Evolutionary conservation across 2,113 vertebrate genomes (phyloP).

Genomic region (Hystrix cristata): DNA sequence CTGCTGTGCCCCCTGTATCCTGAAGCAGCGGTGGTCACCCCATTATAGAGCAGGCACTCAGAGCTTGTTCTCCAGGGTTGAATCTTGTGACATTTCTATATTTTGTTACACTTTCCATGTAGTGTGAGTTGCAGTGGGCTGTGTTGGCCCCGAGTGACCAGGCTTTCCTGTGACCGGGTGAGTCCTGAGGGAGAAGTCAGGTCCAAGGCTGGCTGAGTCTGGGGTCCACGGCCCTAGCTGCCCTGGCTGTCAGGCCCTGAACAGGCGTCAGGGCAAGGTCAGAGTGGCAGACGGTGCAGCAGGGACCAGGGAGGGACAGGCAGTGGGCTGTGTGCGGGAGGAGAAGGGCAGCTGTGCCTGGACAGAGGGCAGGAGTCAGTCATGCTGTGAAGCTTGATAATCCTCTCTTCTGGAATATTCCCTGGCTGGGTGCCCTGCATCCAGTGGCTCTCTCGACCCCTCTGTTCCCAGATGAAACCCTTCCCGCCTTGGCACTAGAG

Average conservation of each 20-base stretch:
- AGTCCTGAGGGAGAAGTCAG: not conserved
- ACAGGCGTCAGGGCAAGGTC: not conserved
- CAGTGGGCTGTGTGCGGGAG: rapidly evolving
- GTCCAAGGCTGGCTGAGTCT: not conserved
- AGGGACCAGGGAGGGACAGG: not conserved
- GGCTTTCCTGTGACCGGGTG: not conserved
- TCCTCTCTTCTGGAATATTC: not conserved
- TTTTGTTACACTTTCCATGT: not conserved
- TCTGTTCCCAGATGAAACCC: not conserved
- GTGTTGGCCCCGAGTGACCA: not conserved
- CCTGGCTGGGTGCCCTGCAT: not conserved
- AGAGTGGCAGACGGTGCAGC: not conserved
- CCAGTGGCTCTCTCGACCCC: not conserved
- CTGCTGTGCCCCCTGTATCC: not conserved
- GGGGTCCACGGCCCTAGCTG: not conserved
- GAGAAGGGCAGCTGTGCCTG: not conserved
- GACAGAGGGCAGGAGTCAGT: not conserved
- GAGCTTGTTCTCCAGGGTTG: not conserved
- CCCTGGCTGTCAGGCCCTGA: not conserved
- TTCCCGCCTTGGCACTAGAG: not conserved
- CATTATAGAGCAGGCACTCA: not conserved
- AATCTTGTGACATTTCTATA: not conserved
- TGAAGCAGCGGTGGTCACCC: not conserved
- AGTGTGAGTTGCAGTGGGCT: not conserved
- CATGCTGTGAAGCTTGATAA: not conserved